phyloP scores from a whole-genome alignment of 2,113 vertebrate genomes.

The Propithecus coquereli region DNA sequence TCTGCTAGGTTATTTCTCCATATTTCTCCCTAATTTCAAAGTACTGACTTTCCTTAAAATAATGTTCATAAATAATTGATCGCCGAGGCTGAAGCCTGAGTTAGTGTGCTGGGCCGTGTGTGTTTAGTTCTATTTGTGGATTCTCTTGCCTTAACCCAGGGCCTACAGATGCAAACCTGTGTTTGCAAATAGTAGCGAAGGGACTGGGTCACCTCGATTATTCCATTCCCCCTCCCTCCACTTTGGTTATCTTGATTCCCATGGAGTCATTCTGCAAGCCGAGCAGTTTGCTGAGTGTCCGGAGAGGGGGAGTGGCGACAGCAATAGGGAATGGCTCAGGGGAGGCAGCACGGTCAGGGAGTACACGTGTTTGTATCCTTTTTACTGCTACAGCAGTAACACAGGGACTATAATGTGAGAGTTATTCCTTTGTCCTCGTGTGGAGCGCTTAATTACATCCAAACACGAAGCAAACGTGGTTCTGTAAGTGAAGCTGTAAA shows the following conservation, averaged over 20 bases:
- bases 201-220: background rate
- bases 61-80: background rate
- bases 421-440: background rate
- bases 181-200: background rate
- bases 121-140: background rate
- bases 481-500: conserved; percentile 34
- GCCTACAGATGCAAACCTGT: background rate
- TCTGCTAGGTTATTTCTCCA: background rate
- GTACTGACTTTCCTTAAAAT: background rate
- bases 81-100: background rate
- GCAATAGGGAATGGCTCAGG: background rate
- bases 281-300: background rate
- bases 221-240: background rate
- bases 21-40: background rate
- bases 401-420: background rate
- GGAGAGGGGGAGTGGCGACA: background rate
- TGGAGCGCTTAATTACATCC: conserved; percentile 21
- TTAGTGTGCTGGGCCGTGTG: background rate
- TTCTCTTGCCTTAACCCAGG: background rate
- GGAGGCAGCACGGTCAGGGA: background rate
- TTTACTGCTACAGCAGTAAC: background rate
- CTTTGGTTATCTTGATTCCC: background rate
- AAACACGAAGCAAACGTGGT: conserved; percentile 29
- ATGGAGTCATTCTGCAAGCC: background rate
- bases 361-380: background rate